Evolutionary conservation across 2,113 vertebrate species (phyloP), one percentile per base, ranked within the genome.

Genomic region (Microcebus jonahi): DNA sequence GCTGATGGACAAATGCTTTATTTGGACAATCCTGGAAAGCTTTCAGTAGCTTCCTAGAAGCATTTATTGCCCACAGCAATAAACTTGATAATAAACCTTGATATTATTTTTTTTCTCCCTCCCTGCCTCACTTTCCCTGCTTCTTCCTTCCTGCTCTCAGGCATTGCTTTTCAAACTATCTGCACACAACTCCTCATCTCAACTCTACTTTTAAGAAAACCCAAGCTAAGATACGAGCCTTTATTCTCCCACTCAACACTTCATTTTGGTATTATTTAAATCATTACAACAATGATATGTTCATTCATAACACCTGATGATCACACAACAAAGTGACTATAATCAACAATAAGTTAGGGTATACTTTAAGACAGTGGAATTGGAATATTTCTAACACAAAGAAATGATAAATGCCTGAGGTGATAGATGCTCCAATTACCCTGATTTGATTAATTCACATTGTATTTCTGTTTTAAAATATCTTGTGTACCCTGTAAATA

Each of bases 221-320:
- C 12, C 31, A 27, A 15, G 29, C 34, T 61, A 55, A 84, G 4
- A 63, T 1, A 53, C 0, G n/a, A 70, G 3, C 15, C 8, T 53
- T 45, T 50, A 7, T 73, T 0, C 2, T 13, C 4, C 1, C 23
- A 15, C 42, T 21, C 23, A 63, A 63, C 59, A 12, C 0, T 15
- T 50, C 15, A 29, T n/a, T 94, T 71, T 55, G n/a, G 1, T 31
- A 63, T 79, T 59, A 11, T 85, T 92, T 65, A 36, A 42, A 81
- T 75, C 2, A 73, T 77, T 61, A 9, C 2, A 15, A 0, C 2
- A 20, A 86, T 76, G 1, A 42, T 57, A 2, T 36, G 63, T 76
- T 89, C 0, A 45, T 34, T 85, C 80, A n/a, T 67, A 82, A 71
- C 12, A 21, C 11, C n/a, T 77, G 27, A 77, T 70, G 11, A 63